Evolutionary conservation across 1,140 invertebrate genomes (phyloP).

Genomic region (Drosophila sucinea): DNA sequence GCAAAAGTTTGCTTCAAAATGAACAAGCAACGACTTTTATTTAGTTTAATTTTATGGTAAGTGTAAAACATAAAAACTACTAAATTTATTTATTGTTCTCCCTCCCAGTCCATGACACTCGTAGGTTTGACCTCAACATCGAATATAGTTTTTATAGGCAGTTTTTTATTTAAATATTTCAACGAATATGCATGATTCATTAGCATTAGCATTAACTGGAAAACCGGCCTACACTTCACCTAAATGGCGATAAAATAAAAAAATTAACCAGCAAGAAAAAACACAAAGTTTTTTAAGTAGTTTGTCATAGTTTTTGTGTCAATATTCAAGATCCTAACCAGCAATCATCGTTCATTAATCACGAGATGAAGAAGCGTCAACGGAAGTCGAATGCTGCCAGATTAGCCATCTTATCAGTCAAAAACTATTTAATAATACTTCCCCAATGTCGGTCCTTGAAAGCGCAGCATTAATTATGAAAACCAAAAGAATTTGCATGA

Average conservation of each 20-base stretch:
- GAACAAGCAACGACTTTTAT: conserved; percentile 64
- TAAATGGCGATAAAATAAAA: conserved; percentile 19
- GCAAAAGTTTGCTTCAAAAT: conserved; percentile 60
- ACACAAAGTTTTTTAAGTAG: neutral
- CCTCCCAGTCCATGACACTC: neutral
- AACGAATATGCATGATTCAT: conserved; percentile 19
- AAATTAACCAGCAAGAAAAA: conserved; percentile 25
- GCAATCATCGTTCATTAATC: conserved; percentile 43
- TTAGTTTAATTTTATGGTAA: conserved; percentile 76
- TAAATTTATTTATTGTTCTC: neutral
- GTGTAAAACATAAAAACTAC: conserved; percentile 25
- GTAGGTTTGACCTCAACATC: conserved; percentile 35
- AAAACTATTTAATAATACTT: conserved; percentile 25
- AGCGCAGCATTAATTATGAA: conserved; percentile 41
- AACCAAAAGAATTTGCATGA: conserved; percentile 61
- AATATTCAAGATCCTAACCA: conserved; percentile 12
- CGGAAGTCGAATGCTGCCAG: conserved; percentile 52
- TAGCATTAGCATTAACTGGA: conserved; percentile 24
- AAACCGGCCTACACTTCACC: conserved; percentile 33
- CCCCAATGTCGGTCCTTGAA: conserved; percentile 47
- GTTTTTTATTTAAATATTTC: neutral
- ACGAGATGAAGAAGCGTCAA: conserved; percentile 46
- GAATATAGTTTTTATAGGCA: conserved; percentile 27
- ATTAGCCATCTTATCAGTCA: conserved; percentile 39
- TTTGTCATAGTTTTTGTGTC: conserved; percentile 30